These are phyloP conservation scores for Trichonephila clavipes DNA, from an alignment of 1,140 invertebrate genomes.

Conservation along the genomic window DNA sequence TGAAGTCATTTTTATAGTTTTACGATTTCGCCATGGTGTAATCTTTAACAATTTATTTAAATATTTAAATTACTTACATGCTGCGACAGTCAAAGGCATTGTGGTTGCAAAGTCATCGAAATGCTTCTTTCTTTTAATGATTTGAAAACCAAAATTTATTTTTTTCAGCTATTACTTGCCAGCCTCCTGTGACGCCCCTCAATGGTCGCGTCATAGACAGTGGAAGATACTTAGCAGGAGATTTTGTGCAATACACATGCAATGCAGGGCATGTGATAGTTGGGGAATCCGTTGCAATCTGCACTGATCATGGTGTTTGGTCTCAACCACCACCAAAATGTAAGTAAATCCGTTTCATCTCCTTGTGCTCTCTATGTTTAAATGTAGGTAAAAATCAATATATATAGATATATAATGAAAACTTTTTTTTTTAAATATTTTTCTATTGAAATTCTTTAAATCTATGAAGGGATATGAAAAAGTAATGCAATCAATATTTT, in stretches of 20 bases:
- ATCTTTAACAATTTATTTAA: too few relatives aligned
- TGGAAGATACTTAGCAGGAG: slow-evolving; percentile 83
- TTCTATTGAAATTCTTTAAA: too few relatives aligned
- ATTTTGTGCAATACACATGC: slow-evolving; percentile 89
- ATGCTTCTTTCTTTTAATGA: not conserved
- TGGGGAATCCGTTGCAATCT: slow-evolving; percentile 89
- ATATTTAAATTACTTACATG: too few relatives aligned
- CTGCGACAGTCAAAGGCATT: not conserved
- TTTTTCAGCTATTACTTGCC: slow-evolving; percentile 89
- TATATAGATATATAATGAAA: too few relatives aligned
- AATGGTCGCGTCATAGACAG: slow-evolving; percentile 86
- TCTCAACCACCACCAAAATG: slow-evolving; percentile 92
- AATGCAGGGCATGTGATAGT: slow-evolving; percentile 86
- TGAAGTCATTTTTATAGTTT: too few relatives aligned
- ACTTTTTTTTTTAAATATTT: too few relatives aligned
- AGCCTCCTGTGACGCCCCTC: slow-evolving; percentile 86
- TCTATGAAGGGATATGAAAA: too few relatives aligned
- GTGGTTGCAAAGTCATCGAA: not conserved
- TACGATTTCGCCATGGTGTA: too few relatives aligned
- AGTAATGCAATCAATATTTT: too few relatives aligned
- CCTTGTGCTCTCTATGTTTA: not conserved
- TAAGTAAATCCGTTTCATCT: slow-evolving; percentile 79
- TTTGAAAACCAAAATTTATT: not conserved
- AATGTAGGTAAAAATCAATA: not conserved
- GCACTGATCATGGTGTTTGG: slow-evolving; percentile 92